A percentile compares a stretch with the other conserved stretches of the same genome.
These are phyloP conservation scores for Chalcosyrphus nemorum DNA, from an alignment of 2,888 invertebrate species.

Conservation along the genomic window DNA sequence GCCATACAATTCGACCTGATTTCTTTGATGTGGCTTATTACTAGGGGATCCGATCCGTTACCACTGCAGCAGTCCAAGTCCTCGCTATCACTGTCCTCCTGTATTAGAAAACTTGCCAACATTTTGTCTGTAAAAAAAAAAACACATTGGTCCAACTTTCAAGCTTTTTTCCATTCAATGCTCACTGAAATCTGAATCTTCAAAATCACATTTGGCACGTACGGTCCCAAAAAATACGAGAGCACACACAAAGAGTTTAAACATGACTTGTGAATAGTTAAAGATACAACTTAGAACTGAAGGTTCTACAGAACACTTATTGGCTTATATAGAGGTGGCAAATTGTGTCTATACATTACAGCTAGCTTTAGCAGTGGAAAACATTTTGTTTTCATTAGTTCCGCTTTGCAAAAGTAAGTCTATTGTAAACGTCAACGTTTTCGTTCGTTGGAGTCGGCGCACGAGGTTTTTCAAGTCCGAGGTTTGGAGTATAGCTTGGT, in stretches of 20 bases:
- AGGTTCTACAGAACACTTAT: not conserved
- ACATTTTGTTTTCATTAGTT: too few relatives aligned
- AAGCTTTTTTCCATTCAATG: not conserved
- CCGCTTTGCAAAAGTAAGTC: too few relatives aligned
- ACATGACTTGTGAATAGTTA: constrained; percentile 45
- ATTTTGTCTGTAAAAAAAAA: constrained; percentile 74
- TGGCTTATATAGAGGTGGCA: constrained; percentile 59
- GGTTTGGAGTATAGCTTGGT: too few relatives aligned
- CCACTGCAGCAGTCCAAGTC: constrained; percentile 73
- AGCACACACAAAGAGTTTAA: constrained; percentile 67
- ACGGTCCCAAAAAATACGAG: constrained; percentile 39
- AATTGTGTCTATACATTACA: too few relatives aligned
- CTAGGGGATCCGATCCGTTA: constrained; percentile 59
- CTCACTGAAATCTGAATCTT: constrained; percentile 75
- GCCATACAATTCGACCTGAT: constrained; percentile 71
- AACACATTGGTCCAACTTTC: not conserved
- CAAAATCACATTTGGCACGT: constrained; percentile 74
- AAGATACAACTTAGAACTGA: constrained; percentile 33
- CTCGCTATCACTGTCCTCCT: constrained; percentile 47
- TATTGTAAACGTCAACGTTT: too few relatives aligned
- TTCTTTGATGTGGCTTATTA: constrained; percentile 51
- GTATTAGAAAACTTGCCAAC: constrained; percentile 70
- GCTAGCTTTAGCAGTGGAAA: too few relatives aligned
- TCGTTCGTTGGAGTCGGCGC: too few relatives aligned
- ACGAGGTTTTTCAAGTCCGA: too few relatives aligned